Evolutionary conservation across 2,888 invertebrate genomes (phyloP), one percentile per base, ranked within the genome.

Genomic region (Rambutsinella grinnellia): DNA sequence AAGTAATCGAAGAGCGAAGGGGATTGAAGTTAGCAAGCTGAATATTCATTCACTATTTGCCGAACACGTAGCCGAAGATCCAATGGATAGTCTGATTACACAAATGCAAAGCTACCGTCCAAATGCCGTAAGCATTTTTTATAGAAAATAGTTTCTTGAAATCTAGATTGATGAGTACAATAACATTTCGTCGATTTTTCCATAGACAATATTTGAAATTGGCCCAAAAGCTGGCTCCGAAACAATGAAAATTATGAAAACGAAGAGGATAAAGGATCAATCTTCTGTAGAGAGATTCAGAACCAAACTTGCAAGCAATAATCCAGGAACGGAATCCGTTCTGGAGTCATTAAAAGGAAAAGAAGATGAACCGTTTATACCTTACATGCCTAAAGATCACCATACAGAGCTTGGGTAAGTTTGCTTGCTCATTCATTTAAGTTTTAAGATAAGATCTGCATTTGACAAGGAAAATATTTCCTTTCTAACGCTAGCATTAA

Each of bases 191-290:
- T 53, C 8, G 13, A 0, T 24, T 61, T 27, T 28, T 44, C 87
- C 89, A 47, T 87, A 96, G 95, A 99, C 97, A 0, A 93, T 99
- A 84, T 94, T 99, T 87, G 99, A 99, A 88, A 89, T 98, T 61
- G 93, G 94, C 54, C 90, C 93, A 0, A 94, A 93, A 85, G 90
- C 92, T 84, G 91, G 95, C 85, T 93, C 94, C 0, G 89, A 90
- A 0, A 92, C 92, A 85, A 93, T 93, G 82, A 87, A 91, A 71
- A 92, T 94, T 0, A 99, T 99, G 97, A 94, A 95, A 86, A 89
- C 90, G 13, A 97, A 96, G 87, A 90, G 98, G 60, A 89, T 91
- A 80, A 88, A 91, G 85, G 90, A 97, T 87, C 88, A 91, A 86
- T 86, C 91, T 85, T 85, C 89, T 87, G 89, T 92, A 76, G 84